phyloP scores from a whole-genome alignment of 2,113 vertebrate species.

The Apaloderma vittatum region DNA sequence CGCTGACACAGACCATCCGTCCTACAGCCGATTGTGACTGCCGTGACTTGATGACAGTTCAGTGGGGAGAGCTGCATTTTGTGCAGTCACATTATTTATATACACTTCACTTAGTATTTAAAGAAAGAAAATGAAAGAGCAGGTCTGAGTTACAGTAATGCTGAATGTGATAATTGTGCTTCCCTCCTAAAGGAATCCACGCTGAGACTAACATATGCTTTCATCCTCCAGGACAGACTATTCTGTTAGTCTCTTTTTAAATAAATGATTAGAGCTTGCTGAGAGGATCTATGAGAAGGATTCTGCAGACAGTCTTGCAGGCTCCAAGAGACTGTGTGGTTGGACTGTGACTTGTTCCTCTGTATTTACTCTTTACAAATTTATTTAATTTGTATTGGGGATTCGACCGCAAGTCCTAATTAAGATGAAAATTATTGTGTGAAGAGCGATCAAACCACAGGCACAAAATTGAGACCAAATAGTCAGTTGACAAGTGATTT shows the following conservation, averaged over 20 bases:
- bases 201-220: slow-evolving; percentile 42
- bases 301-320: slow-evolving; percentile 8
- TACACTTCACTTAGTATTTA: background rate
- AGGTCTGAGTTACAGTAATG: background rate
- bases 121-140: background rate
- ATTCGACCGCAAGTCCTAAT: slow-evolving; percentile 41
- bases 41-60: background rate
- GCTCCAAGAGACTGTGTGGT: background rate
- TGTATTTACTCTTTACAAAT: slow-evolving; percentile 42
- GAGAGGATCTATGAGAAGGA: slow-evolving; percentile 10
- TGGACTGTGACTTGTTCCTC: slow-evolving; percentile 30
- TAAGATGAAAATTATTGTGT: background rate
- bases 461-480: background rate
- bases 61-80: background rate
- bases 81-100: background rate
- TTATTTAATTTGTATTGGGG: slow-evolving; percentile 40
- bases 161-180: slow-evolving; percentile 35
- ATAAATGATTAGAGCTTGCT: slow-evolving; percentile 61
- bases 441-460: background rate
- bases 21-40: background rate
- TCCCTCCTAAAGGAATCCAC: slow-evolving; percentile 29
- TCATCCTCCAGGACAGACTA: slow-evolving; percentile 59
- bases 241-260: slow-evolving; percentile 62
- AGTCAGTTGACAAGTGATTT: background rate
- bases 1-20: background rate